Base-by-base conservation (phyloP, 2,113 vertebrate species). In the Polypterus bichir region DNA sequence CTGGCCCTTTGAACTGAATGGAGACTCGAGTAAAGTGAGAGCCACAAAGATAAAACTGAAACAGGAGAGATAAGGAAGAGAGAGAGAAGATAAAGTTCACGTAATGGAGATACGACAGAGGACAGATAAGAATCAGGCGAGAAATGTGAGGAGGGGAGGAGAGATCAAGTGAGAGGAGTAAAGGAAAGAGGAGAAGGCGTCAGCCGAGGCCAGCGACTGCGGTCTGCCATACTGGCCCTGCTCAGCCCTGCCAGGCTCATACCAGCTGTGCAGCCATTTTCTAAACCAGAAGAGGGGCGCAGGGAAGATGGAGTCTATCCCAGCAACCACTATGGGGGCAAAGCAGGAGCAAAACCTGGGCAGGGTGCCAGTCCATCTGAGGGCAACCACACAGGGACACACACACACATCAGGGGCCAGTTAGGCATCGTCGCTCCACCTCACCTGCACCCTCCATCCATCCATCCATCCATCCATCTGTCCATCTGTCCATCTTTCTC, bases 121-220 rank as follows among this genome's bases (percentile, higher is more conserved):
- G 7, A 27, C 4, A 27, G 4, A 27, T n/a, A 27, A 55, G 54
- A 55, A 27, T n/a, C 4, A 55, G 54, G 44, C 10, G 44, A 27
- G 4, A 27, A 55, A 4, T 27, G 27, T 27, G 27, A 53, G 47
- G 8, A 55, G 7, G 44, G 48, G 27, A 60, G 1, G 46, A 57
- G 56, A 71, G 49, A 64, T 60, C 9, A 7, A 54, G 55, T 67
- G 46, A 59, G 59, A 64, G 48, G 44, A 46, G 51, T 53, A 66
- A 59, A 44, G 45, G 9, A 27, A 59, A 48, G 56, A 46, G 48
- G 45, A 48, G 61, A 59, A 11, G 9, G 63, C 56, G 59, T 2
- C 9, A 54, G 51, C 44, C 44, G 52, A 57, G 9, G 9, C 27
- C 27, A 27, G 27, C 27, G 27, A 27, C 27, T 27, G 27, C 27